These are phyloP conservation scores for Drosophila pseudotalamancana DNA, from an alignment of 2,888 invertebrate genomes.

Conservation along the genomic window DNA sequence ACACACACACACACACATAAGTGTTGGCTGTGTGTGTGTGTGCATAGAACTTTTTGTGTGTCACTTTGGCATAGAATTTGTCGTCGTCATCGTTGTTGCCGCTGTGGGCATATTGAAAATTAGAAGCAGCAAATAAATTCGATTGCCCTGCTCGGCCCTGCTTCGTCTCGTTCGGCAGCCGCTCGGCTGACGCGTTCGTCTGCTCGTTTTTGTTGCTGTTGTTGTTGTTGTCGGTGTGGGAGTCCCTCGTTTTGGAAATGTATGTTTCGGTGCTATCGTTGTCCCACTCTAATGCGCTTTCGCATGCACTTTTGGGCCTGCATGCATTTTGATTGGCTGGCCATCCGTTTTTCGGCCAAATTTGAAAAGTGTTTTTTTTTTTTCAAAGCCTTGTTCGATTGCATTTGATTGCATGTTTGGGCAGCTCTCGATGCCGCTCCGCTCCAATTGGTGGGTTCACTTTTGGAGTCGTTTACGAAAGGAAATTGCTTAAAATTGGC, in stretches of 20 bases:
- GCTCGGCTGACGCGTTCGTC: constrained; percentile 48
- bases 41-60: constrained; percentile 67
- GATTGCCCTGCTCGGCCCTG: constrained; percentile 69
- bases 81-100: constrained; percentile 64
- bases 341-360: constrained; percentile 72
- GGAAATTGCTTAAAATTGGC: constrained; percentile 66
- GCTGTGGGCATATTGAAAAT: constrained; percentile 55
- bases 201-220: constrained; percentile 28
- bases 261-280: constrained; percentile 71
- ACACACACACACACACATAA: constrained; percentile 9
- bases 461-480: constrained; percentile 42
- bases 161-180: constrained; percentile 39
- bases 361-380: constrained; percentile 48
- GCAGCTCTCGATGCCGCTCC: constrained; percentile 43
- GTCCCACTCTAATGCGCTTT: constrained; percentile 79
- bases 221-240: constrained; percentile 60
- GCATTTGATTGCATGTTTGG: constrained; percentile 79
- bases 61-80: constrained; percentile 78
- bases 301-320: constrained; percentile 73
- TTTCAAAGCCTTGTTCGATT: constrained; percentile 58
- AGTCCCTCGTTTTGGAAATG: constrained; percentile 52
- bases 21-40: constrained; percentile 21
- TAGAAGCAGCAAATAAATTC: constrained; percentile 77
- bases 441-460: constrained; percentile 67
- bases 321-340: constrained; percentile 78